Conservation (phyloP, 2,888 invertebrate genomes). For the Leptinotarsa peninsularis region DNA sequence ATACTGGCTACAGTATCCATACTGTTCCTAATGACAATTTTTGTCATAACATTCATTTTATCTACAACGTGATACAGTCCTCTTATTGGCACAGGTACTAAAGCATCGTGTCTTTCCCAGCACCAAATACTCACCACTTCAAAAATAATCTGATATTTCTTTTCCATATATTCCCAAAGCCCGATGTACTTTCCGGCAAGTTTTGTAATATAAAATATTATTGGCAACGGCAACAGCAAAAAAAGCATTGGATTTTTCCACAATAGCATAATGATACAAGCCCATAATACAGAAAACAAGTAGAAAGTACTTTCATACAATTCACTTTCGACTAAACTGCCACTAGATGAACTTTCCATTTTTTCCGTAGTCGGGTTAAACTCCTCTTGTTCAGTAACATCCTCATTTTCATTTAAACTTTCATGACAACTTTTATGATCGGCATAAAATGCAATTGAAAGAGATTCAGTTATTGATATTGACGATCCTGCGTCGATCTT, state of each 20-base stretch:
- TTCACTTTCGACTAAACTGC: slow-evolving; percentile 59
- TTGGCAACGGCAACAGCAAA: slow-evolving; percentile 81
- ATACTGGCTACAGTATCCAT: slow-evolving; percentile 89
- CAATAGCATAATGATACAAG: slow-evolving; percentile 83
- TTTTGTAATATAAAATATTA: slow-evolving; percentile 77
- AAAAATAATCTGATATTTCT: slow-evolving; percentile 54
- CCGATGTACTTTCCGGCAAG: slow-evolving; percentile 69
- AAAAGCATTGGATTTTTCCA: slow-evolving; percentile 90
- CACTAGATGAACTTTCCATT: slow-evolving; percentile 45
- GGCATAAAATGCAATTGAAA: slow-evolving; percentile 55
- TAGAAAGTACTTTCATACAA: slow-evolving; percentile 76
- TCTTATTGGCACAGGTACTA: slow-evolving; percentile 81
- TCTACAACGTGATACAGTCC: slow-evolving; percentile 80
- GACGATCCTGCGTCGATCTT: slow-evolving; percentile 61
- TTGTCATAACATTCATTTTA: slow-evolving; percentile 73
- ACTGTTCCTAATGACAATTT: slow-evolving; percentile 76
- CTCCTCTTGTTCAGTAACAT: neutral
- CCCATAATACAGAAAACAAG: slow-evolving; percentile 83
- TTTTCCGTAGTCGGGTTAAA: slow-evolving; percentile 39
- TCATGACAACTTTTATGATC: slow-evolving; percentile 37
- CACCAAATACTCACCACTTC: slow-evolving; percentile 71
- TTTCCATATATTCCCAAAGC: slow-evolving; percentile 68
- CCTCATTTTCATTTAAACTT: slow-evolving; percentile 10
- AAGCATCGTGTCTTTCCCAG: slow-evolving; percentile 74
- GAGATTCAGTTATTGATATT: slow-evolving; percentile 54